Base-by-base conservation (phyloP, 2,797 vertebrate species). In the Zenarchopterus dispar region DNA sequence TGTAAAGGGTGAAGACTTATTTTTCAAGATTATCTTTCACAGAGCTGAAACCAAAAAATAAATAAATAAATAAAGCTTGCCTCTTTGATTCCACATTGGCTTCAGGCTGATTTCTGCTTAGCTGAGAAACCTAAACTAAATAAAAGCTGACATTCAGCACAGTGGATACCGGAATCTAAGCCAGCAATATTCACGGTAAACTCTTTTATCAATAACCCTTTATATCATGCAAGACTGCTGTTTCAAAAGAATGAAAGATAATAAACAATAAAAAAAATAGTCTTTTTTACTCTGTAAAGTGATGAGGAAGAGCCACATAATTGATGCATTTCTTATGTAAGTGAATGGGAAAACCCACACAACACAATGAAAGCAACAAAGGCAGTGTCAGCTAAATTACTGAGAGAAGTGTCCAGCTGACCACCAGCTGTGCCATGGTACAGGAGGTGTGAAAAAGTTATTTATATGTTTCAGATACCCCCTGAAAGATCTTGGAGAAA, bases 391-490 rank as follows among this genome's bases (percentile, higher is more conserved):
- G 31, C 33, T 53, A 49, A 63, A 53, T 10, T 6, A 56, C 28
- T 39, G 44, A 39, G 21, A 63, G 59, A 39, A 2, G 36, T 39
- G 36, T 39, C 36, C 36, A 39, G 36, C 36, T 39, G 36, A 17
- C 60, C 43, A 21, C 52, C 70, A 72, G 69, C 60, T 21, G 6
- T 56, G 47, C 63, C 56, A 70, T 42, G 21, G 58, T 60, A 44
- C 41, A 74, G 58, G 45, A 73, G 46, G 45, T 68, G 55, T 56
- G 62, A 62, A 31, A 43, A 62, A 56, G 73, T 73, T 80, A 82
- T 82, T 84, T 76, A 75, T 75, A 74, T 49, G 46, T 48, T 56
- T 50, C 47, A 78, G 63, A 82, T 65, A 65, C 43, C 33, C 59
- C 41, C 50, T 52, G 18, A 62, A 60, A 53, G 39, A 47, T 51